phyloP scores from a whole-genome alignment of 1,140 invertebrate genomes.

The Dinothrombium tinctorium region DNA sequence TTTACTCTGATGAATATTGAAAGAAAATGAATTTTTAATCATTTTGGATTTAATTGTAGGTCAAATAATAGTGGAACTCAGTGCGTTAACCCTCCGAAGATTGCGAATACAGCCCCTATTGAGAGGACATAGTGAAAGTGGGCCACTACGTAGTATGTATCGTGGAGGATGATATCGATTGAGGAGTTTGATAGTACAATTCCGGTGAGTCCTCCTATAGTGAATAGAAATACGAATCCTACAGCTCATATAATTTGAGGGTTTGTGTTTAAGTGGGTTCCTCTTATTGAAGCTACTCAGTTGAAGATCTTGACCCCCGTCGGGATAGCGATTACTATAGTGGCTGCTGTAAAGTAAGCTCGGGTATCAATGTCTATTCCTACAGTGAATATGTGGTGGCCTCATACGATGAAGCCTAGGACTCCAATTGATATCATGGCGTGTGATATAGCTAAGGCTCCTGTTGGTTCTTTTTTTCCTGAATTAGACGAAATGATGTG shows the following conservation, averaged over 20 bases:
- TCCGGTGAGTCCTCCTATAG: slow-evolving; percentile 24
- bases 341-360: slow-evolving; percentile 43
- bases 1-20: slow-evolving; percentile 41
- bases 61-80: slow-evolving; percentile 39
- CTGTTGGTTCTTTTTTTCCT: slow-evolving; percentile 33
- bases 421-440: slow-evolving; percentile 30
- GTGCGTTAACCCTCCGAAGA: slow-evolving; percentile 36
- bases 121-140: slow-evolving; percentile 44
- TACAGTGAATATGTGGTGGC: slow-evolving; percentile 43
- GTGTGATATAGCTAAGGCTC: slow-evolving; percentile 33
- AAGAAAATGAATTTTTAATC: slow-evolving; percentile 23
- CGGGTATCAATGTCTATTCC: slow-evolving; percentile 44
- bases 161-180: slow-evolving; percentile 41
- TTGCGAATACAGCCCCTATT: slow-evolving; percentile 40
- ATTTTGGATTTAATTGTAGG: slow-evolving; percentile 25
- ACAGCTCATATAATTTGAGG: slow-evolving; percentile 33
- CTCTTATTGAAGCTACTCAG: slow-evolving; percentile 21
- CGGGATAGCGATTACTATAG: slow-evolving; percentile 36
- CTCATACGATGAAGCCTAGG: slow-evolving; percentile 33
- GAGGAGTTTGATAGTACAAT: slow-evolving; percentile 39
- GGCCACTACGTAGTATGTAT: slow-evolving; percentile 47
- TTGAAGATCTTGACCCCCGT: slow-evolving; percentile 37
- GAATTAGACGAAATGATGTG: slow-evolving; percentile 33
- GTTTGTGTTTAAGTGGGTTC: slow-evolving; percentile 26
- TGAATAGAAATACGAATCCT: slow-evolving; percentile 43